Evolutionary conservation across 2,113 vertebrate species (phyloP), one percentile per base, ranked within the genome.

Genomic region (Ovibos moschatus): DNA sequence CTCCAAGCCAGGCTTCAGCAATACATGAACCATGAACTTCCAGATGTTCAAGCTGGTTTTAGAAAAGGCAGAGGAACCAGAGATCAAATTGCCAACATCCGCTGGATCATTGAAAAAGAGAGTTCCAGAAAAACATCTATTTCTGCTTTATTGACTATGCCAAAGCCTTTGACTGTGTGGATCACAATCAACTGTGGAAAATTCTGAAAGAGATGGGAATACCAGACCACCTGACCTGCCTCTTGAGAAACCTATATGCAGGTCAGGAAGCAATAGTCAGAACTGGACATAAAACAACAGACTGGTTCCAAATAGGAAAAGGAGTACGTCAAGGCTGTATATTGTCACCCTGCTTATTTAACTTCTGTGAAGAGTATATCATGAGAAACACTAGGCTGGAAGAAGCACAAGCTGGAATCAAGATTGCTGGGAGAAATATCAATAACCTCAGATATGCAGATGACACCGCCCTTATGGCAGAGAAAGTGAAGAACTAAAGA

Each of bases 1-100:
- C 62, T 67, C 60, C 60, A 62, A 33, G 30, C 60, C 3, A 62
- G 60, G 6, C 30, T 62, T 62, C 33, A 67, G 8, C 8, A 67
- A 5, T 67, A 67, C 0, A 2, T n/a, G 33, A n/a, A 10, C 7
- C 0, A 0, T 67, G 62, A n/a, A n/a, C 16, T n/a, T 67, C 16
- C 33, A 5, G 62, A n/a, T 67, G 62, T 67, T n/a, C 16, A 67
- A n/a, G 33, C 16, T n/a, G 33, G 33, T 5, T 67, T n/a, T n/a
- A 67, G 7, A 0, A 67, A 67, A 67, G 33, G 62, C 33, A 67
- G 33, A 19, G 3, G 62, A 67, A n/a, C 3, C 16, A n/a, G 33
- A 67, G 62, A 67, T 67, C 62, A 67, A 4, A n/a, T 67, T n/a
- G 33, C 62, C 4, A 67, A 19, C 16, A 19, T 19, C 33, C 0